Evolutionary conservation across 2,888 invertebrate species (phyloP), one percentile per base, ranked within the genome.

Genomic region (Eilema depressum): DNA sequence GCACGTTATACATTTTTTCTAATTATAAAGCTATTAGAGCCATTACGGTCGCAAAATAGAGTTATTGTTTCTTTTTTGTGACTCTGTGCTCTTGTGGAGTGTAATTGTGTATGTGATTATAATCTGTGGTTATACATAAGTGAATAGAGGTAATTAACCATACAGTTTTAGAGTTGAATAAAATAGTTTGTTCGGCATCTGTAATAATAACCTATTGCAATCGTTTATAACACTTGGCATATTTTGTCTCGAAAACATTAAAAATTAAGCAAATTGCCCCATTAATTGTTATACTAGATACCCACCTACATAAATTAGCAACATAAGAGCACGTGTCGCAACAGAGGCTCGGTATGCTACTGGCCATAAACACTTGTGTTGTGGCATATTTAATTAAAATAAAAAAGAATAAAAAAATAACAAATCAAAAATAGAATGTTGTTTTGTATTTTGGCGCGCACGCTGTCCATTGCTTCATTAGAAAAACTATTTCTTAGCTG

Each of bases 51-150:
- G 26, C 53, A 53, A 65, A 66, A 74, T 64, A 68, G 7, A 73
- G 37, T 59, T 69, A 64, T 75, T 73, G 12, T 41, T 69, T 28
- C 2, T 14, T 69, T 67, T 77, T 61, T 67, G 47, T 28, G 37
- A 61, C 26, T 20, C 28, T 23, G 59, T 61, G 61, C 63, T 64
- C 71, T 71, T 11, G 5, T 66, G 64, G 47, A 66, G 20, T 47
- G 25, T 64, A 71, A 77, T 77, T 68, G 64, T 78, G 20, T 37
- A 37, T 78, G 26, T 53, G 47, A 70, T 67, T 68, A 47, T 66
- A 64, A 69, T 69, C 59, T 69, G 14, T 65, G 28, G 41, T 7
- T n/a, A 53, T n/a, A 53, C 5, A n/a, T 53, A 47, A 63, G 17
- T 17, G 23, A 62, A 59, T 59, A 47, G 20, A 17, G 20, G n/a